Evolutionary conservation across 2,797 vertebrate genomes (phyloP), one percentile per base, ranked within the genome.

Genomic region (Emys orbicularis): DNA sequence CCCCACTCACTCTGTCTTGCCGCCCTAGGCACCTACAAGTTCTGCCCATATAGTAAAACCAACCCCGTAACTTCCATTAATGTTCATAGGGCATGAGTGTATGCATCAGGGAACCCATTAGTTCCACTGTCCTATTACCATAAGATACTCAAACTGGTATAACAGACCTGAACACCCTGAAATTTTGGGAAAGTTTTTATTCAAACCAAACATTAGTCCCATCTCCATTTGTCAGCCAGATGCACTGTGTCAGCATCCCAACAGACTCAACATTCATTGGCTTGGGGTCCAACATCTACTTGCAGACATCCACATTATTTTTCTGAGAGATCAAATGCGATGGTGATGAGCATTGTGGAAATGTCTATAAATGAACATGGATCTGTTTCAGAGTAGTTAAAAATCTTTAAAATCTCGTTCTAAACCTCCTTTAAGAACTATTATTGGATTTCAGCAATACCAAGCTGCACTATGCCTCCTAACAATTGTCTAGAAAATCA

Each of bases 301-400:
- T 49, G 49, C 57, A 65, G 0, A 0, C 44, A 25, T 53, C 15
- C 85, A 44, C 19, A 91, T 29, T 84, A 44, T 77, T 74, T 86
- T 41, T 19, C 19, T 91, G 12, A 1, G 50, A 89, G 37, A 57
- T 34, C 44, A 83, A 86, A 86, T 2, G 86, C 25, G 1, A 53
- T 34, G 0, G 0, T 1, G 1, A n/a, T 27, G 47, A 83, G 23
- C 19, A 53, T n/a, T 50, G 16, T 47, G 19, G 87, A 84, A 29
- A 44, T 25, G 34, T 68, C 76, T 83, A 87, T 76, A 84, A 89
- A 87, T 79, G 54, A 92, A 85, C 5, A 47, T 7, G 31, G 68
- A 61, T 50, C 12, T 5, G 1, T 18, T 8, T 41, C 83, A 12
- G 12, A 85, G 16, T 29, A 56, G 25, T 31, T 77, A 41, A 50